Percentiles rank a stretch among this genome's conserved stretches.
Evolutionary conservation across 2,113 vertebrate species (phyloP).

Genomic region (Azemiops feae): DNA sequence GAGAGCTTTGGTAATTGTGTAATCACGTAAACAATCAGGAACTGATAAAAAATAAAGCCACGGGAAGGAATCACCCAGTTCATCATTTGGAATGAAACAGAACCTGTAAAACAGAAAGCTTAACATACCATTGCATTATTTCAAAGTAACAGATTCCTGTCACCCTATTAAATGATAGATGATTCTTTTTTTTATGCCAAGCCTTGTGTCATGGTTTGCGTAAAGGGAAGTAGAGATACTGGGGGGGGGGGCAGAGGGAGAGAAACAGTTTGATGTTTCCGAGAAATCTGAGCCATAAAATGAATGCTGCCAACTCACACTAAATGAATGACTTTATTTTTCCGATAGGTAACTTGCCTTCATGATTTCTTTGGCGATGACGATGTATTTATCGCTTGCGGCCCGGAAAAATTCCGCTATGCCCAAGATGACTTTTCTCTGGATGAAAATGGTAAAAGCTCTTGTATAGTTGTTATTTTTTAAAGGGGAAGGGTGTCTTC

Average conservation of each 20-base stretch:
- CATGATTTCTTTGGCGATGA: conserved; percentile 98
- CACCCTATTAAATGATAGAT: not conserved
- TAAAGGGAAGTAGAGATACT: rapidly evolving
- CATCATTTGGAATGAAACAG: not conserved
- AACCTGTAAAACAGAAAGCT: not conserved
- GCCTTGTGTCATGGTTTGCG: not conserved
- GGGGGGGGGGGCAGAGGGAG: not conserved
- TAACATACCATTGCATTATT: not conserved
- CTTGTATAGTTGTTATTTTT: not conserved
- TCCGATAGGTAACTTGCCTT: conserved; percentile 91
- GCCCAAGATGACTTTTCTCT: conserved; percentile 97
- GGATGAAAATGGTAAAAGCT: conserved; percentile 88
- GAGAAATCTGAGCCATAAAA: conserved; percentile 1
- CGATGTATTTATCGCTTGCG: conserved; percentile 96
- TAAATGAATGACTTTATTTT: conserved; percentile 53
- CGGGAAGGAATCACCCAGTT: not conserved
- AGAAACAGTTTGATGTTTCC: not conserved
- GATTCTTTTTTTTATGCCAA: rapidly evolving
- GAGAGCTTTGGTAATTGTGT: not conserved
- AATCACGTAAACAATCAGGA: not conserved
- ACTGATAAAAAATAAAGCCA: not conserved
- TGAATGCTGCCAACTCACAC: conserved; percentile 29
- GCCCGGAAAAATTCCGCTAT: conserved; percentile 97
- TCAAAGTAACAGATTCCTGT: not conserved
- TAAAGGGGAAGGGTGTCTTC: not conserved